A percentile compares a stretch with the other conserved stretches of the same genome.
These are phyloP conservation scores for Orthosia incerta DNA, from an alignment of 2,888 invertebrate genomes.

Conservation along the genomic window DNA sequence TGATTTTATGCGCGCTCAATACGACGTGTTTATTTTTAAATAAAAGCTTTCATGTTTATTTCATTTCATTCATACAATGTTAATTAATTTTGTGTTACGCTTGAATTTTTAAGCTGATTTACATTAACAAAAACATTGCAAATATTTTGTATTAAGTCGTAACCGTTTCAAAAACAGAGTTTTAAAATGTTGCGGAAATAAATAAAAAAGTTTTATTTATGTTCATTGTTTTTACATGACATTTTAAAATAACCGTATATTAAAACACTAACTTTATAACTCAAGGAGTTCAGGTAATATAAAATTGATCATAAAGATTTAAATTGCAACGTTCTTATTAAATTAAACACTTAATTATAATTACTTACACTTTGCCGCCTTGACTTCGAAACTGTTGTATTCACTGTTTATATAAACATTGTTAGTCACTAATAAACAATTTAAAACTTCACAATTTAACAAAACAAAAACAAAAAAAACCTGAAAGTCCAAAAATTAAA, in stretches of 20 bases:
- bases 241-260: conserved; percentile 30
- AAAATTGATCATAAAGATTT: conserved; percentile 55
- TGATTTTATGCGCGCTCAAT: conserved; percentile 40
- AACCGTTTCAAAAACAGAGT: conserved; percentile 26
- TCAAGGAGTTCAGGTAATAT: conserved; percentile 61
- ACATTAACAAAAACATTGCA: neutral
- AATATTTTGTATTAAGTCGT: conserved; percentile 8
- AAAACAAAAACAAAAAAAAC: conserved; percentile 40
- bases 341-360: conserved; percentile 48
- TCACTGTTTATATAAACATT: conserved; percentile 40
- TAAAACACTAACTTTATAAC: conserved; percentile 42
- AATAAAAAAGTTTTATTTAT: conserved; percentile 3
- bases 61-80: conserved; percentile 28
- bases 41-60: conserved; percentile 44
- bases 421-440: conserved; percentile 51
- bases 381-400: conserved; percentile 44
- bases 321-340: conserved; percentile 45
- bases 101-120: conserved; percentile 18
- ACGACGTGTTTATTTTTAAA: conserved; percentile 53
- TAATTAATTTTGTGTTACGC: conserved; percentile 15
- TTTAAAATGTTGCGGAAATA: conserved; percentile 4
- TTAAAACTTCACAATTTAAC: conserved; percentile 52
- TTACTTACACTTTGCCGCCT: conserved; percentile 63
- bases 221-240: conserved; percentile 1
- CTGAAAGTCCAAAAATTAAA: conserved; percentile 49